phyloP scores from a whole-genome alignment of 2,888 invertebrate species.

The Gonocerus acuteangulatus region DNA sequence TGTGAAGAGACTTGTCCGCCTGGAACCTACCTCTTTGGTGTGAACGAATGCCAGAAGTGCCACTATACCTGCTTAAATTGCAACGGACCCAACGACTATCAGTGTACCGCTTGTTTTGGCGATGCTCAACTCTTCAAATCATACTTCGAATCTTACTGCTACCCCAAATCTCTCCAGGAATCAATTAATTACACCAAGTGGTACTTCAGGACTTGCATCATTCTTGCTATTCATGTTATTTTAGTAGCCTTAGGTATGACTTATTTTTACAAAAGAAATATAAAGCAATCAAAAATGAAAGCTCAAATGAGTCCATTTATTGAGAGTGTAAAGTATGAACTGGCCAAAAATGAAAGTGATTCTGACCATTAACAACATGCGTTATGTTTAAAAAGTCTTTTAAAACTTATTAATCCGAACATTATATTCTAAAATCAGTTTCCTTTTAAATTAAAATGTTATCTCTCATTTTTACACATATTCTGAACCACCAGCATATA shows the following conservation, averaged over 20 bases:
- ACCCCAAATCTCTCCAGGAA: constrained; percentile 47
- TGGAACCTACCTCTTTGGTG: constrained; percentile 13
- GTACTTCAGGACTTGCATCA: constrained; percentile 47
- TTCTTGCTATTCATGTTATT: constrained; percentile 44
- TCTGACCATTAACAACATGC: neutral
- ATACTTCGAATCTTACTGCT: constrained; percentile 45
- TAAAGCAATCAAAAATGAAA: neutral
- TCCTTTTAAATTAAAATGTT: too few species aligned
- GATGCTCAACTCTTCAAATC: constrained; percentile 48
- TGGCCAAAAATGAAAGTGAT: constrained; percentile 19
- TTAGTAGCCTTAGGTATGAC: constrained; percentile 37
- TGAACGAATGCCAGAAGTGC: constrained; percentile 52
- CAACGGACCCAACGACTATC: constrained; percentile 58
- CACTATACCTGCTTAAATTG: constrained; percentile 70
- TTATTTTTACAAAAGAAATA: neutral
- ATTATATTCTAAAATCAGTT: too few species aligned
- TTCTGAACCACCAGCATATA: too few species aligned
- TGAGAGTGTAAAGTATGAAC: constrained; percentile 18
- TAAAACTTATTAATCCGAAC: too few species aligned
- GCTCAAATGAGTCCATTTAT: neutral
- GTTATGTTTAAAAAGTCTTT: too few species aligned
- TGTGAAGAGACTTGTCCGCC: constrained; percentile 18
- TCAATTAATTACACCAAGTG: constrained; percentile 47
- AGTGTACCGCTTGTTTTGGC: constrained; percentile 59
- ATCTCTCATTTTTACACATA: too few species aligned